These are phyloP conservation scores for Cosmopolites sordidus DNA, from an alignment of 2,888 invertebrate species.

Conservation along the genomic window DNA sequence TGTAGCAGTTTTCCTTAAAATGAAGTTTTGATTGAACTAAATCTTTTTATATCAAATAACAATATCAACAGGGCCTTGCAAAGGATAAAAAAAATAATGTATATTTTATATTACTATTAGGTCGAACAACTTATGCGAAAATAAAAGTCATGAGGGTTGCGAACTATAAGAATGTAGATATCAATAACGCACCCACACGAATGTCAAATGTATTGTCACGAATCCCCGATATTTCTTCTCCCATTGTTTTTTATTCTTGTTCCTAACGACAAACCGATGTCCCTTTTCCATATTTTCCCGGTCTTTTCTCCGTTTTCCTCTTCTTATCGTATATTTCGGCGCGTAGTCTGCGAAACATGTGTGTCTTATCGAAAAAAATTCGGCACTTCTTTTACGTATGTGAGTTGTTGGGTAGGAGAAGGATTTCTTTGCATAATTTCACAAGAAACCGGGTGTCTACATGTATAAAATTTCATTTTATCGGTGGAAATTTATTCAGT, in stretches of 20 bases:
- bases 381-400: neutral
- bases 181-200: neutral
- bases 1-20: too few relatives aligned
- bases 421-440: neutral
- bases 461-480: too few relatives aligned
- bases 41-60: too few relatives aligned
- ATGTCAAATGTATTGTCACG: neutral
- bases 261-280: constrained; percentile 2
- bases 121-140: too few relatives aligned
- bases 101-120: too few relatives aligned
- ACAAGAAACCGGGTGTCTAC: too few relatives aligned
- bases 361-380: neutral
- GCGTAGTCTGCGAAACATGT: neutral
- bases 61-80: too few relatives aligned
- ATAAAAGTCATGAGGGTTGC: neutral
- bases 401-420: neutral
- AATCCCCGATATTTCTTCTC: neutral
- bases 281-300: constrained; percentile 9
- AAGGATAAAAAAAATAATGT: too few relatives aligned
- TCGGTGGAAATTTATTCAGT: too few relatives aligned
- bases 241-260: neutral
- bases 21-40: too few relatives aligned
- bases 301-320: constrained; percentile 3
- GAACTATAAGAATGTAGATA: neutral
- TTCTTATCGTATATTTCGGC: constrained; percentile 7